These are phyloP conservation scores for Parotocinclus haroldoi DNA, from an alignment of 2,797 vertebrate genomes.

Conservation along the genomic window DNA sequence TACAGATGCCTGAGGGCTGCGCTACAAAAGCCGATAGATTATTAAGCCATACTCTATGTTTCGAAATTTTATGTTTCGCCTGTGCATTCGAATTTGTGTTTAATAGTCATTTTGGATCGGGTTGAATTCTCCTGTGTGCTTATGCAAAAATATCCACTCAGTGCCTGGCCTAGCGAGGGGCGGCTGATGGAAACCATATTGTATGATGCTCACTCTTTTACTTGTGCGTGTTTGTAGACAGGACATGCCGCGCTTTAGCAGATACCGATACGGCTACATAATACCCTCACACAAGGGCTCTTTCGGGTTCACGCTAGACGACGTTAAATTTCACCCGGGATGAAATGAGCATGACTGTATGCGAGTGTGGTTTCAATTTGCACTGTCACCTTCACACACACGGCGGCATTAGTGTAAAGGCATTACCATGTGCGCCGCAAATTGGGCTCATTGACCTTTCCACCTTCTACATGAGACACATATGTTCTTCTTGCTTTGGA, in stretches of 20 bases:
- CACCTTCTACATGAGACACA: constrained; percentile 45
- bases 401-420: constrained; percentile 11
- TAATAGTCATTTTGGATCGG: not conserved
- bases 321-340: too few relatives aligned
- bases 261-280: too few relatives aligned
- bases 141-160: not conserved
- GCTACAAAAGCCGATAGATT: not conserved
- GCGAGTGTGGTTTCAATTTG: constrained; percentile 17
- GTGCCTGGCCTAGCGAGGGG: not conserved
- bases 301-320: too few relatives aligned
- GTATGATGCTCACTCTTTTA: not conserved
- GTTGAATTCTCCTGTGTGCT: not conserved
- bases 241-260: too few relatives aligned
- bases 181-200: not conserved
- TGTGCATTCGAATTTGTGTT: not conserved
- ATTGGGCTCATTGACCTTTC: constrained; percentile 46
- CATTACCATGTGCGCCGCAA: constrained; percentile 31
- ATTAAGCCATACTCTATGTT: not conserved
- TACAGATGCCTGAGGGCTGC: not conserved
- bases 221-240: not conserved
- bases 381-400: constrained; percentile 24
- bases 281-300: too few relatives aligned
- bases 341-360: not conserved
- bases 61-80: not conserved
- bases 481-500: constrained; percentile 40